Conservation (phyloP, 2,113 vertebrate species). For the Aramus guarauna region DNA sequence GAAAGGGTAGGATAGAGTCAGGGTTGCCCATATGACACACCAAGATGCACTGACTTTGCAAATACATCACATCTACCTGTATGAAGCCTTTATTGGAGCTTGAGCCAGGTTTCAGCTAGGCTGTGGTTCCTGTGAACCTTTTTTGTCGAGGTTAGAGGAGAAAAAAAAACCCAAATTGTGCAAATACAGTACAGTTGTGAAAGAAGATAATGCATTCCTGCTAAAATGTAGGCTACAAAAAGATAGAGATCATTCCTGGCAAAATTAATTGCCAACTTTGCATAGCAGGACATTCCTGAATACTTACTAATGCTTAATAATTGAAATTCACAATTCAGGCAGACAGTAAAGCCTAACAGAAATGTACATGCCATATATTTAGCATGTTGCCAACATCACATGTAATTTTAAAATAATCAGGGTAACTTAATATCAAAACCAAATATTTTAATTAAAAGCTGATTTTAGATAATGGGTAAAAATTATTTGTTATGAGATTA, state of each 20-base stretch:
- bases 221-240: not conserved
- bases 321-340: not conserved
- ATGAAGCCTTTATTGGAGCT: not conserved
- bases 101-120: not conserved
- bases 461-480: slow-evolving; percentile 20
- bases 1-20: not conserved
- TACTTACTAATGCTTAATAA: not conserved
- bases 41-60: not conserved
- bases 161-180: not conserved
- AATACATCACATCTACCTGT: not conserved
- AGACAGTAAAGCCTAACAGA: slow-evolving; percentile 23
- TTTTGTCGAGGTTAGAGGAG: not conserved
- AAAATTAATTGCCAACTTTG: not conserved
- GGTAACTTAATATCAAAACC: slow-evolving; percentile 8
- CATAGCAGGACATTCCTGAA: not conserved
- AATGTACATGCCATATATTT: not conserved
- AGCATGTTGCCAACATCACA: not conserved
- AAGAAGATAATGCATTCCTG: not conserved
- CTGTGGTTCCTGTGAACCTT: not conserved
- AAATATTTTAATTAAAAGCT: slow-evolving; percentile 56
- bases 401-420: slow-evolving; percentile 9
- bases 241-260: not conserved
- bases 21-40: not conserved
- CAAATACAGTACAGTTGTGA: not conserved
- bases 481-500: not conserved